A percentile compares a stretch with the other conserved stretches of the same genome.
Conservation (phyloP, 2,888 invertebrate genomes). For the Ormia ochracea region DNA sequence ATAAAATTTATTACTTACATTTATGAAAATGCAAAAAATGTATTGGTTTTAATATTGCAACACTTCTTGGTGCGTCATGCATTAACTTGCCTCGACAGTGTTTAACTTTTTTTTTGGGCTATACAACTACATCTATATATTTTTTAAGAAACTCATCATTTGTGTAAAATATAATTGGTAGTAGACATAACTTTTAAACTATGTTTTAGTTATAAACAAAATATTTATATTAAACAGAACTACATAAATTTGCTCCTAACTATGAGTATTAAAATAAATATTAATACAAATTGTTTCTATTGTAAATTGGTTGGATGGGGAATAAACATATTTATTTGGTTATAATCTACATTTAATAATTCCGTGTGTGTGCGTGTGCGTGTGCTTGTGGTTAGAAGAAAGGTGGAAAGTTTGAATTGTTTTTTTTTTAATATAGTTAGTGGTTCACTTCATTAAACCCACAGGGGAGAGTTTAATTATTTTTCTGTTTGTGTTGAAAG, state of each 20-base stretch:
- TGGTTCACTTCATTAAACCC: too few species aligned
- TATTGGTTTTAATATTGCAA: conserved; percentile 7
- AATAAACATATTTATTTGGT: background rate
- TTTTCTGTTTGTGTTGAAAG: too few species aligned
- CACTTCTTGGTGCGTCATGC: conserved; percentile 18
- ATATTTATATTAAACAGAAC: conserved; percentile 49
- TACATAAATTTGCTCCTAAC: conserved; percentile 45
- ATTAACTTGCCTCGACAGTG: conserved; percentile 25
- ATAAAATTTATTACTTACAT: background rate
- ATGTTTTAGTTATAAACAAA: conserved; percentile 39
- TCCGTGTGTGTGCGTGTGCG: background rate
- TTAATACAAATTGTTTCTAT: conserved; percentile 57
- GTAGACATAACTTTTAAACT: conserved; percentile 21
- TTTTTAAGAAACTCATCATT: conserved; percentile 36
- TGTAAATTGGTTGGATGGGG: background rate
- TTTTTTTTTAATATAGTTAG: too few species aligned
- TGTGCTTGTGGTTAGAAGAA: too few species aligned
- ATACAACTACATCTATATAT: too few species aligned
- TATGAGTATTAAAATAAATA: conserved; percentile 57
- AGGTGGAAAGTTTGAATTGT: too few species aligned
- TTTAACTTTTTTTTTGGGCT: conserved; percentile 23
- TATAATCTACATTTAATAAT: background rate
- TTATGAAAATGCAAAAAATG: background rate
- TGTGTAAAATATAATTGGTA: conserved; percentile 40
- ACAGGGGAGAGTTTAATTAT: too few species aligned